Conservation (phyloP, 2,888 invertebrate genomes). For the Synanthedon formicaeformis region DNA sequence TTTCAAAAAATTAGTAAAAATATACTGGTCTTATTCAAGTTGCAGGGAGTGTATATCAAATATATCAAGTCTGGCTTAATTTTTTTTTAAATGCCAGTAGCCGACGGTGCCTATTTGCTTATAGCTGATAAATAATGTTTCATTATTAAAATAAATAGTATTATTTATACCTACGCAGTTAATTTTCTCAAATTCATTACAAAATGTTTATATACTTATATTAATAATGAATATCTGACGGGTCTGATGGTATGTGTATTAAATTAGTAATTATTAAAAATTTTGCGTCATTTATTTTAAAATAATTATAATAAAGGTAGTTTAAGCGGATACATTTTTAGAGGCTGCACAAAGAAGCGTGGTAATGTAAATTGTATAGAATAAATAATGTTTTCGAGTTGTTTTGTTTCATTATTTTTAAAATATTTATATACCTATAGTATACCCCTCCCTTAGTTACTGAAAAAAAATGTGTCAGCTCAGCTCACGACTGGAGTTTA, state of each 20-base stretch:
- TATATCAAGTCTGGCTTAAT: too few relatives aligned
- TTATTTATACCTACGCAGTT: background rate
- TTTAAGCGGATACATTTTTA: background rate
- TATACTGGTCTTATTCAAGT: too few relatives aligned
- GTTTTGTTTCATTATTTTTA: too few relatives aligned
- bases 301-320: background rate
- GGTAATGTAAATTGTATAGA: slow-evolving; percentile 1
- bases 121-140: too few relatives aligned
- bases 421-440: too few relatives aligned
- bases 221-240: background rate
- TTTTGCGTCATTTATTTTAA: background rate
- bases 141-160: background rate
- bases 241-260: background rate
- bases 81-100: too few relatives aligned
- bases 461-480: too few relatives aligned
- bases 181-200: background rate
- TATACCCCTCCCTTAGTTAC: too few relatives aligned
- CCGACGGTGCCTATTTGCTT: too few relatives aligned
- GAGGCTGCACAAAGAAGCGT: background rate
- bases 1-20: too few relatives aligned
- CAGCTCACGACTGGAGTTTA: too few relatives aligned
- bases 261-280: background rate
- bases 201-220: background rate
- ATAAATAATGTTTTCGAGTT: background rate
- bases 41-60: too few relatives aligned